Base-by-base conservation (phyloP, 92 coral and sea anemone genomes). In the Hydrozoanthus gracilis region DNA sequence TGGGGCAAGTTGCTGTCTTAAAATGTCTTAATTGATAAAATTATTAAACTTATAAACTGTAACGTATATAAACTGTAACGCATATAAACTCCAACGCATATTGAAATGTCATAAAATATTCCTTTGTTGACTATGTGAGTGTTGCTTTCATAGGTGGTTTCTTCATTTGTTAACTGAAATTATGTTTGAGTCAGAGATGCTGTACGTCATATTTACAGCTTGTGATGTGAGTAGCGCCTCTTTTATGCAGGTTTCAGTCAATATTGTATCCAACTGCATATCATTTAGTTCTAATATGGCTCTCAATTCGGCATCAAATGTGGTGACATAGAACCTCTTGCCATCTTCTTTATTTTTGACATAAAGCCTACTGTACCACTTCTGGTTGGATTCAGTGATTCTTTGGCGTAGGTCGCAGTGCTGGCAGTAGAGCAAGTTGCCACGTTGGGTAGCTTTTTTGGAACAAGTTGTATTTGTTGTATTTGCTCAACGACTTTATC, bases 231-330 rank as follows among this genome's bases (percentile, higher is more conserved):
- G 87, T 48, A 69, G 87, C 65, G 78, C 87, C 87, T 83, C 87
- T 83, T 69, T 77, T 83, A 83, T 83, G 87, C 68, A 83, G 87
- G 77, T 68, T 68, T 83, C 87, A 83, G 87, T 83, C 87, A 8
- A 83, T 83, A 77, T 68, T 83, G 77, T 83, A 83, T 9, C 11
- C 87, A 83, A 69, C 76, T 83, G 87, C 87, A 83, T 77, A 83
- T 83, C 87, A 83, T 83, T 83, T 83, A 83, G 87, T 69, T 83
- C 78, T 68, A 83, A 83, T 83, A 83, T 83, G 49, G 87, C 87
- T 83, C 78, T 83, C 78, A 83, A 83, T 83, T 83, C 78, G 68
- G 87, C 87, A 83, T 69, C 67, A 68, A 83, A 83, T 83, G 87
- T 68, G 87, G 87, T 69, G 87, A 83, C 87, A 83, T 83, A 83